Conservation (phyloP, 2,113 vertebrate species). For the Azemiops feae region DNA sequence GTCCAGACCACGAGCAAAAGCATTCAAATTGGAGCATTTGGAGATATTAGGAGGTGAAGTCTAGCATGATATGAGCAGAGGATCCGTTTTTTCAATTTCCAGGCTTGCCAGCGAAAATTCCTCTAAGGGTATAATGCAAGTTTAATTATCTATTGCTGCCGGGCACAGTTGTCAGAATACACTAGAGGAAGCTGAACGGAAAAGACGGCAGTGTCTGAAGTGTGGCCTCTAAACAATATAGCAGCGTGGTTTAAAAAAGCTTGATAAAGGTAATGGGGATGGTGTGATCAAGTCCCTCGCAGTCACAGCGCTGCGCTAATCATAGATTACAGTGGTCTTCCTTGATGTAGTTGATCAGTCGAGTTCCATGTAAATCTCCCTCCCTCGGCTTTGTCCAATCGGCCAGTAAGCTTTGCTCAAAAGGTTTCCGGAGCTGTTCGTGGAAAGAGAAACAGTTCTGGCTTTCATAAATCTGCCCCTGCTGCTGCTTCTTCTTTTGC, state of each 20-base stretch:
- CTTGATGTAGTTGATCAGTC: conserved; percentile 74
- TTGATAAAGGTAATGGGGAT: conserved; percentile 51
- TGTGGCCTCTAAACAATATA: conserved; percentile 38
- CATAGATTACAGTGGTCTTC: conserved; percentile 52
- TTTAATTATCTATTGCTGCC: conserved; percentile 15
- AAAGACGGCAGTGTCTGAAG: neutral
- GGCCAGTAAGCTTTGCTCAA: conserved; percentile 80
- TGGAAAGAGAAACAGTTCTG: conserved; percentile 76
- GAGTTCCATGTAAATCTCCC: conserved; percentile 75
- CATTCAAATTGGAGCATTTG: neutral
- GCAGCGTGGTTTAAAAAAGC: conserved; percentile 37
- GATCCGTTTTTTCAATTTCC: neutral
- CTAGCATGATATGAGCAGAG: neutral
- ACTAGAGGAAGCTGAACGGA: neutral
- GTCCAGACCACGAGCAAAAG: neutral
- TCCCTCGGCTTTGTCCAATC: conserved; percentile 74
- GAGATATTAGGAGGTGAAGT: neutral
- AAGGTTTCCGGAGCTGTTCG: conserved; percentile 78
- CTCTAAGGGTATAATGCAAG: neutral
- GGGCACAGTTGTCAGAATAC: neutral
- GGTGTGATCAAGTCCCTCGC: conserved; percentile 60
- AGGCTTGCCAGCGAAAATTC: fast-evolving
- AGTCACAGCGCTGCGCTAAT: conserved; percentile 52
- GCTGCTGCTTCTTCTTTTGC: conserved; percentile 45
- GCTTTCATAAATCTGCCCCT: conserved; percentile 76